Evolutionary conservation across 1,140 invertebrate species (phyloP), one percentile per base, ranked within the genome.

Genomic region (Rhyacophila brunnea): DNA sequence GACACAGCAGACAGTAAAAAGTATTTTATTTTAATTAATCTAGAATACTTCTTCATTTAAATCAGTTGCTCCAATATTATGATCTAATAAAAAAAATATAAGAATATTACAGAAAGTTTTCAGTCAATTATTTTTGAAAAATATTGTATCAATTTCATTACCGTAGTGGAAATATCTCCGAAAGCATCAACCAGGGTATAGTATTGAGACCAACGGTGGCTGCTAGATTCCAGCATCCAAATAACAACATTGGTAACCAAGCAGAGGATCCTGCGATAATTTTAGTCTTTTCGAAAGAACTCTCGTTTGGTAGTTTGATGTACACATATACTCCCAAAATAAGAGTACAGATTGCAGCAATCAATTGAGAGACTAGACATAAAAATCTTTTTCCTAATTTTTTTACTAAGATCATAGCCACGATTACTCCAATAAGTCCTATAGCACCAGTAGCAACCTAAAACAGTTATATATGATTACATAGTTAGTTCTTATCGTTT

Each of bases 321-420:
- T 59, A 58, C 2, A 62, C 65, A 43, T 64, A 70, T 6, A 62
- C 43, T 15, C 23, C 68, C 58, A 58, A 65, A 10, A 45, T 50
- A 38, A 63, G 59, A 3, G 59, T 66, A 17, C 47, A 62, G 40
- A 70, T 49, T 0, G 68, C 47, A 34, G 70, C 70, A 0, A 42
- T 23, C 0, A 63, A n/a, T n/a, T n/a, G n/a, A 49, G 38, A 74
- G 67, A n/a, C 80, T 74, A 3, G 66, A 46, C 3, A 75, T n/a
- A 77, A 50, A 1, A 65, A n/a, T 23, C 78, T 60, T 55, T 78
- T 71, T 34, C 80, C 75, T 18, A 75, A 62, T 65, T 80, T 68
- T 66, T 86, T 84, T 53, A 86, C 84, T 14, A 84, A 70, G 6
- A 80, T 60, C 20, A 79, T 67, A 4, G 71, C 61, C 0, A 74